phyloP scores from a whole-genome alignment of 2,113 vertebrate species.

The Percina caprodes region DNA sequence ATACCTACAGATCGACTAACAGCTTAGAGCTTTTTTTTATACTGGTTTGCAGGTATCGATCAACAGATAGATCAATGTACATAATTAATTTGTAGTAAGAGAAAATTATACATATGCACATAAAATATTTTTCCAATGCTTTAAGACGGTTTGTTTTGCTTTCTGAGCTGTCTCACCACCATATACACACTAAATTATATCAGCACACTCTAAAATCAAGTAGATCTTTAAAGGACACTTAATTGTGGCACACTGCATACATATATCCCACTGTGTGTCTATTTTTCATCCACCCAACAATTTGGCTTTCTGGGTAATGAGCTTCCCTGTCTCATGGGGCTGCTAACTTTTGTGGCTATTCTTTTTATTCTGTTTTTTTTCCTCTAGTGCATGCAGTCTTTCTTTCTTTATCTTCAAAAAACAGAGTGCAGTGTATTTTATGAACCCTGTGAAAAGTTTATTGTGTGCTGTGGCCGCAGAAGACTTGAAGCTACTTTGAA shows the following conservation, averaged over 20 bases:
- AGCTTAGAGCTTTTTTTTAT: neutral
- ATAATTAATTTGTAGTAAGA: neutral
- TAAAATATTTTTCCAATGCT: neutral
- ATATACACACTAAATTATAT: neutral
- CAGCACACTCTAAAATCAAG: neutral
- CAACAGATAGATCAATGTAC: neutral
- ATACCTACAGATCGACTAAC: neutral
- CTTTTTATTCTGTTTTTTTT: neutral
- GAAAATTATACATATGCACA: neutral
- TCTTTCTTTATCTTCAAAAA: conserved; percentile 3
- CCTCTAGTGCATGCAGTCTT: neutral
- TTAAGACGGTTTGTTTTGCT: neutral
- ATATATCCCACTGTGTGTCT: neutral
- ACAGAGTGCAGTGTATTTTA: neutral
- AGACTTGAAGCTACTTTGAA: conserved; percentile 5
- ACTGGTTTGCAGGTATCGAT: neutral
- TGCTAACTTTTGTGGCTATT: neutral
- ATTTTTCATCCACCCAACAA: neutral
- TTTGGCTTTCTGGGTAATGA: neutral
- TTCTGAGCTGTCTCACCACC: neutral
- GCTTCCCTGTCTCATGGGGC: neutral
- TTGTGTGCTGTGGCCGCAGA: neutral
- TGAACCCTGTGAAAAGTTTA: conserved; percentile 11
- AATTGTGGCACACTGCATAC: too few species aligned
- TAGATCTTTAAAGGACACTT: neutral